Evolutionary conservation across 2,113 vertebrate species (phyloP), one percentile per base, ranked within the genome.

Genomic region (Bufo gargarizans): DNA sequence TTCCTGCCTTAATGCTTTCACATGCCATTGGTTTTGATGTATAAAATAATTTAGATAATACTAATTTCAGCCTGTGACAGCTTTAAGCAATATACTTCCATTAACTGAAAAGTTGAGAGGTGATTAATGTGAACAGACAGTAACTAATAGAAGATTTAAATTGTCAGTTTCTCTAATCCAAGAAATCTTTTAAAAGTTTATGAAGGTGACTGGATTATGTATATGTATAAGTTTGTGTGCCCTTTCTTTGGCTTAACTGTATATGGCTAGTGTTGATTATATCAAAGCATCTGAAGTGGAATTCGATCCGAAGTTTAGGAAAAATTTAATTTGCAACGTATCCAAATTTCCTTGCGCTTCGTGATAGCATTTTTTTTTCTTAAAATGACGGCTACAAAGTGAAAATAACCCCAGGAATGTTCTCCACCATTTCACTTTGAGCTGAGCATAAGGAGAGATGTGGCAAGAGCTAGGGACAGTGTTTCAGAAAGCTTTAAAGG

Each of bases 61-160:
- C 77, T 55, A 53, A 84, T 74, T 88, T 88, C 71, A 84, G 63
- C 78, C 82, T 76, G 58, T 84, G 87, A 78, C 87, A 88, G 81
- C 87, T 84, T 88, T 84, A 71, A 58, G 43, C 53, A 59, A 82
- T 61, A 56, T 88, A 77, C 59, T 78, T 17, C 59, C 65, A 88
- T 84, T 84, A 88, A 77, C 19, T 88, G 87, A 82, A 77, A 65
- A 55, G 69, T 77, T 65, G 58, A 84, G 71, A 55, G 22, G 72
- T 88, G 87, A 88, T 88, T 88, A 88, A 88, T 84, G n/a, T 78
- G 72, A 88, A 58, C 47, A 88, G 87, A 84, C 87, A 84, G 84
- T 72, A 88, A 84, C 71, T 67, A 88, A 84, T 83, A 49, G 81
- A 84, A 77, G 4, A 84, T 74, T 84, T 67, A 56, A 77, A 74